A percentile compares a stretch with the other conserved stretches of the same genome.
Evolutionary conservation across 1,140 invertebrate genomes (phyloP).

Genomic region (Zaprionus lachaisei): DNA sequence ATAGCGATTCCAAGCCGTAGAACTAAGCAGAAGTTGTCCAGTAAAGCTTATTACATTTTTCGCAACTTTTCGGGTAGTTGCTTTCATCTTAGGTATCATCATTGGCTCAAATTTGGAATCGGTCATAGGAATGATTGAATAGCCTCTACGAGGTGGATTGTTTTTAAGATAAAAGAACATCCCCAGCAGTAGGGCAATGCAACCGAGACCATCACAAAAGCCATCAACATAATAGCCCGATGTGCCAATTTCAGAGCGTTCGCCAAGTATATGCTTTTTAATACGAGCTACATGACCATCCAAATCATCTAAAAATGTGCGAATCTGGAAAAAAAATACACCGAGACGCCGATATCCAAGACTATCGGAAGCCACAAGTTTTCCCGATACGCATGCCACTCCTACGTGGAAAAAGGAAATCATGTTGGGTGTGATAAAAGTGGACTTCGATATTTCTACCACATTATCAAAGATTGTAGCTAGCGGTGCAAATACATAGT

Average conservation of each 20-base stretch:
- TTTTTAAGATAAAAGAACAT: slow-evolving; percentile 88
- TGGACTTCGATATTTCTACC: slow-evolving; percentile 87
- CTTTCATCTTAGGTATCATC: slow-evolving; percentile 88
- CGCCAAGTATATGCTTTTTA: slow-evolving; percentile 88
- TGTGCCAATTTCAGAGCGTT: slow-evolving; percentile 89
- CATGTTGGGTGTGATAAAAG: slow-evolving; percentile 90
- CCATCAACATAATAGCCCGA: slow-evolving; percentile 90
- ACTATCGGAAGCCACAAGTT: slow-evolving; percentile 89
- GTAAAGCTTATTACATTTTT: slow-evolving; percentile 88
- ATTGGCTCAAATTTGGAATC: slow-evolving; percentile 85
- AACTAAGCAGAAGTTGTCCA: slow-evolving; percentile 89
- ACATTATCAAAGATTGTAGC: slow-evolving; percentile 88
- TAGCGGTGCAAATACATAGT: slow-evolving; percentile 90
- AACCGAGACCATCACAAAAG: slow-evolving; percentile 90
- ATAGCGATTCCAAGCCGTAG: slow-evolving; percentile 92
- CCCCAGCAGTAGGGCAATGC: slow-evolving; percentile 88
- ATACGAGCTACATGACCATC: slow-evolving; percentile 92
- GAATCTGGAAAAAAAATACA: slow-evolving; percentile 90
- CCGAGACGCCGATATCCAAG: slow-evolving; percentile 88
- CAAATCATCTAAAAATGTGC: slow-evolving; percentile 91
- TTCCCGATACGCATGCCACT: slow-evolving; percentile 88
- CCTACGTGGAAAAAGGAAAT: slow-evolving; percentile 91
- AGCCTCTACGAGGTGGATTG: slow-evolving; percentile 89
- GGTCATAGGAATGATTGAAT: slow-evolving; percentile 86
- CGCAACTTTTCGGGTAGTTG: slow-evolving; percentile 87